Evolutionary conservation across 2,888 invertebrate species (phyloP), one percentile per base, ranked within the genome.

Genomic region (Polydrusus cervinus): DNA sequence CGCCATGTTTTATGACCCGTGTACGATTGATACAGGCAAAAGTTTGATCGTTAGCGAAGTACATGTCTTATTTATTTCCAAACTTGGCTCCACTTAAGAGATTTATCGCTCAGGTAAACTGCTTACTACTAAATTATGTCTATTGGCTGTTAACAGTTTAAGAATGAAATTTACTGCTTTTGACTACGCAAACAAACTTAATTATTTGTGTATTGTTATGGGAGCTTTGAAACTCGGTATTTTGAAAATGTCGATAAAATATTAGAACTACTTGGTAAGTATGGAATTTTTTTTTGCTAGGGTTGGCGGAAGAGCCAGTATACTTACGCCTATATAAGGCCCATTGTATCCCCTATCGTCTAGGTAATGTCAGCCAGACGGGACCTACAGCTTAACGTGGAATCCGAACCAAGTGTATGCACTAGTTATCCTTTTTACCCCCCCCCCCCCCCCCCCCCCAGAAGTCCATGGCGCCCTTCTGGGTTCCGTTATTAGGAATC

Each of bases 11-110:
- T 69, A 69, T 69, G 68, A 60, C 45, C 68, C 57, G 68, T 69
- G 13, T 57, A 69, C 45, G 68, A 69, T 69, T 69, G 68, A 69
- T 69, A 69, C 68, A 13, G 64, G 68, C 68, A 57, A 60, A 69
- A 69, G 68, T 69, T 69, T 40, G 68, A 69, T 69, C 68, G 53
- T 69, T 69, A 69, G 60, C 68, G 51, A 45, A 45, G 57, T 60
- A 45, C 68, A 69, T 60, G 57, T 69, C 68, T 69, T 69, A 69
- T 69, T 69, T 69, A 69, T 69, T 40, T 30, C 57, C 25, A 14
- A 68, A 69, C 55, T 57, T 69, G 64, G 20, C 68, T 30, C 30
- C 14, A 34, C 65, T 47, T 49, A 10, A 1, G 45, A 38, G 68
- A 69, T 69, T 69, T 69, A 69, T 69, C 47, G 60, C 25, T 47